Base-by-base conservation (phyloP, 1,140 invertebrate species). In the Nixonia krombeini region DNA sequence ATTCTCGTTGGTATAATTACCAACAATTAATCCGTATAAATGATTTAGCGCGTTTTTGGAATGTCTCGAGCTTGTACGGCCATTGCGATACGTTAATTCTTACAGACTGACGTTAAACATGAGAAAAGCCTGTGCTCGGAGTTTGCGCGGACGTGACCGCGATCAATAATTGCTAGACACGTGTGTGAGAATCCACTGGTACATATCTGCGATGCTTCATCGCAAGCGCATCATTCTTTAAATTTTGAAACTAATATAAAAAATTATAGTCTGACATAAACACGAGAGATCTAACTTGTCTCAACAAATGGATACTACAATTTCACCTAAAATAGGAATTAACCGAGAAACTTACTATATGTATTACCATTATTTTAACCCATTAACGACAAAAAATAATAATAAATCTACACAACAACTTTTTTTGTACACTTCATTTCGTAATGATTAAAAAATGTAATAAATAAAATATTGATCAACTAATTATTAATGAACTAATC, bases 111-210 rank as follows among this genome's bases (percentile, higher is more conserved):
- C 47, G 40, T 25, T 42, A 37, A 35, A 23, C 46, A 59, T 41
- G 38, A 25, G 16, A 59, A 56, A 52, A 47, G 42, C 12, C 47
- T 42, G 29, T 26, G 28, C 15, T 2, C 28, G 47, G 33, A 26
- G 57, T 61, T 31, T 61, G 57, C 57, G 49, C 57, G 49, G 25
- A 10, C 21, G 18, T 2, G 28, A n/a, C 1, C 8, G 16, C 57
- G 57, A 61, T 61, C 57, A 61, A 61, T 61, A 61, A 12, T 23
- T 13, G 45, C 17, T 8, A 4, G 21, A 40, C 47, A 52, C 49
- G 41, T 46, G 55, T 35, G 28, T 50, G 33, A 8, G 42, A 12
- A 31, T 18, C 16, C 6, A 21, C 2, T 21, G 21, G 6, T 21
- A 21, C 6, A 21, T 21, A 21, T 21, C 21, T 31, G 2, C 3